Evolutionary conservation across 2,113 vertebrate species (phyloP), one percentile per base, ranked within the genome.

Genomic region (Ibidorhyncha struthersii): DNA sequence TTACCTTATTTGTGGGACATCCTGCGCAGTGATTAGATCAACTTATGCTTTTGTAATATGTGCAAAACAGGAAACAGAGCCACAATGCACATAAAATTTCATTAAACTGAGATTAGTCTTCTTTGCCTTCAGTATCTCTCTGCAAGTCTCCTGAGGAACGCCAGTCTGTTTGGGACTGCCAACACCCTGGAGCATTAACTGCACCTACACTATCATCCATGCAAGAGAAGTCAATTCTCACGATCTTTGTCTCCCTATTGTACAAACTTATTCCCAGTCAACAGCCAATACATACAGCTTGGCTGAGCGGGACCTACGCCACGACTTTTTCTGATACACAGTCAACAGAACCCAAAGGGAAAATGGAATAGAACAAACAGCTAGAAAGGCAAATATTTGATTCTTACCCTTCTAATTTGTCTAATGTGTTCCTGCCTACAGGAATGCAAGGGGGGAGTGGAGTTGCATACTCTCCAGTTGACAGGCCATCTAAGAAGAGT

Each of bases 351-450:
- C 43, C 71, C 47, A 91, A 92, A 59, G 4, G 9, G 73, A 95
- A 95, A 95, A 69, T 14, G 17, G 29, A 83, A 96, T n/a, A 73
- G 66, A 94, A 83, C n/a, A 82, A 93, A 78, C 36, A 96, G 78
- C 41, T 2, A 89, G 72, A 55, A 26, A 78, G 40, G 65, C n/a
- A 96, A 89, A 76, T 91, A 91, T 58, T 84, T 89, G 14, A 81
- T 67, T 89, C 70, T 69, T 72, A 78, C 7, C 30, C 27, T 87
- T 74, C 29, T 82, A 17, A 79, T 71, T 61, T 66, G 25, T 59
- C 38, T 81, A 82, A 76, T 16, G 52, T 55, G 23, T 43, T 89
- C 43, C 40, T 78, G 38, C 38, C 59, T 71, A 59, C 13, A 79
- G 78, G 56, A 95, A 91, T 20, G 58, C 19, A 79, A 82, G 41